A percentile compares a stretch with the other conserved stretches of the same genome.
Conservation (phyloP, 2,888 invertebrate genomes). For the Isoperla grammatica region DNA sequence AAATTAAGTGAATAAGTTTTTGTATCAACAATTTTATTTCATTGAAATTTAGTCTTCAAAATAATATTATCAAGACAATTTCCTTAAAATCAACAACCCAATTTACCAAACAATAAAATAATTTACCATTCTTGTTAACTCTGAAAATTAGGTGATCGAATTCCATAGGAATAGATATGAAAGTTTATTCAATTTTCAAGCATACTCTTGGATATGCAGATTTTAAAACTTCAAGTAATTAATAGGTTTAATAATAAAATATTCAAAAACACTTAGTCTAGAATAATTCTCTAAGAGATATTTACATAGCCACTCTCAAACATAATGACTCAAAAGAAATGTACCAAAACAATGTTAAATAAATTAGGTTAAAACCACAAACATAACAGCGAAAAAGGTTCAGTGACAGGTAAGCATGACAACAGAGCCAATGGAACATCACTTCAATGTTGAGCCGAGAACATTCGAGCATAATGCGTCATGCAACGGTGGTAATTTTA, state of each 20-base stretch:
- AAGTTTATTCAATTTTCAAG: constrained; percentile 1
- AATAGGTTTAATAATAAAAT: neutral
- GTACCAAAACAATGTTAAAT: no score
- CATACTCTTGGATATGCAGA: neutral
- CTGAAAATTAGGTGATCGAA: constrained; percentile 20
- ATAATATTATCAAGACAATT: constrained; percentile 32
- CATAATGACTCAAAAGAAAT: no score
- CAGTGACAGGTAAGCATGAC: no score
- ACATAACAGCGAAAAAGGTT: no score
- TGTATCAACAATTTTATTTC: neutral
- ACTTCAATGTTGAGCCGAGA: no score
- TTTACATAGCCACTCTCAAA: no score
- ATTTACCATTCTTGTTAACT: constrained; percentile 15
- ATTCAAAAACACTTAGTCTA: no score
- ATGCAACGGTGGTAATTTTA: no score
- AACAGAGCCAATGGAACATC: no score
- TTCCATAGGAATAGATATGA: constrained; percentile 21
- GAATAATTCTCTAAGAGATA: no score
- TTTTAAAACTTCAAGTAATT: constrained; percentile 16
- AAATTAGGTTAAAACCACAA: no score
- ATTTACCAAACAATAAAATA: constrained; percentile 17
- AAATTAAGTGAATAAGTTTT: neutral
- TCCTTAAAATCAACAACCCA: constrained; percentile 30
- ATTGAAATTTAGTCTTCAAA: constrained; percentile 14
- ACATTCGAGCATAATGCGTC: no score